These are phyloP conservation scores for Potamarius usumacintae DNA, from an alignment of 2,113 vertebrate genomes.

Conservation along the genomic window DNA sequence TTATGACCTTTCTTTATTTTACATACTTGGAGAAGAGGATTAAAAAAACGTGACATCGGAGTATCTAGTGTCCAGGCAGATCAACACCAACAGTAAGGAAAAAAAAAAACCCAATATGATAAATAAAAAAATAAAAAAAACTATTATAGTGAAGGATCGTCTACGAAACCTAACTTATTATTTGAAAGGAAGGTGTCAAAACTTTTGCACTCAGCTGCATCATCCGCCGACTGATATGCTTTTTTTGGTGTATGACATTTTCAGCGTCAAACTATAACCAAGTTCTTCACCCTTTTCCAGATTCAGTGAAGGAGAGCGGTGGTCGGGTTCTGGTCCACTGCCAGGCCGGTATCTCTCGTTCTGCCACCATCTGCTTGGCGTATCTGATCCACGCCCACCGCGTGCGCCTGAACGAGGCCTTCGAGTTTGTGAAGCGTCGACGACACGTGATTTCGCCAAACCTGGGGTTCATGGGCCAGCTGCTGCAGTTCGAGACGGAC, in stretches of 20 bases:
- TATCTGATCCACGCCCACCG: conserved; percentile 74
- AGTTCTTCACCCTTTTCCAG: conserved; percentile 55
- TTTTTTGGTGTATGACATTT: background rate
- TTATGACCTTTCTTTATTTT: background rate
- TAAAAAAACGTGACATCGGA: background rate
- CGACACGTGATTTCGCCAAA: conserved; percentile 77
- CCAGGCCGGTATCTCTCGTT: conserved; percentile 78
- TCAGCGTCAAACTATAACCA: background rate
- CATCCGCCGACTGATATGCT: background rate
- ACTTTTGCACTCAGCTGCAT: background rate
- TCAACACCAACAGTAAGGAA: background rate
- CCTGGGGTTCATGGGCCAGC: conserved; percentile 78
- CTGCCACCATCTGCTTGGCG: conserved; percentile 78
- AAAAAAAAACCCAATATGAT: background rate
- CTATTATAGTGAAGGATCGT: background rate
- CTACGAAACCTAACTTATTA: background rate
- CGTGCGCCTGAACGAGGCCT: conserved; percentile 75
- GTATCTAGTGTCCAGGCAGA: background rate
- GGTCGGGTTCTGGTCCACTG: conserved; percentile 77
- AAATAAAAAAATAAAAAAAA: background rate
- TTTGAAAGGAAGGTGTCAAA: background rate
- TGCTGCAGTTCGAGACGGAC: conserved; percentile 78
- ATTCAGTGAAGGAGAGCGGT: conserved; percentile 72
- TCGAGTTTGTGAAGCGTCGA: conserved; percentile 76
- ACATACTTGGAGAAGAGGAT: background rate